Evolutionary conservation across 2,113 vertebrate species (phyloP).

Genomic region (Macrotis lagotis): DNA sequence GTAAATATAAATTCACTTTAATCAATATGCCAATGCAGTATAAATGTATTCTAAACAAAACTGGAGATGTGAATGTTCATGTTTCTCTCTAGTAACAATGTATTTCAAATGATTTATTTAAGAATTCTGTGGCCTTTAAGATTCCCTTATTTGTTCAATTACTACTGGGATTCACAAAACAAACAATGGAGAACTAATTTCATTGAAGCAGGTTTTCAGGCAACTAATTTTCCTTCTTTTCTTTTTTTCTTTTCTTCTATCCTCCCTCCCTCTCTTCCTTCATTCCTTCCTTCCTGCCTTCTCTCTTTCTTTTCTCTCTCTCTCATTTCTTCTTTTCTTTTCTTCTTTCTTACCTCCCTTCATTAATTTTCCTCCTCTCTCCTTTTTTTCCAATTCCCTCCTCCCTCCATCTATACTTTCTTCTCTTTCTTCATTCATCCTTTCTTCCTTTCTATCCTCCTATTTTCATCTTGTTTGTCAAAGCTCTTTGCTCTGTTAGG

Average conservation of each 20-base stretch:
- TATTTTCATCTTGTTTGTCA: slow-evolving; percentile 81
- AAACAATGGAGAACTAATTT: slow-evolving; percentile 79
- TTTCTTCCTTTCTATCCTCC: not conserved
- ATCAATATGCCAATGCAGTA: slow-evolving; percentile 71
- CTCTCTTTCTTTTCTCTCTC: not conserved
- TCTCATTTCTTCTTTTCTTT: not conserved
- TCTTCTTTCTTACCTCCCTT: not conserved
- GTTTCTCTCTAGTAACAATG: slow-evolving; percentile 53
- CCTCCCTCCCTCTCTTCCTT: too few species aligned
- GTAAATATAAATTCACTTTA: slow-evolving; percentile 64
- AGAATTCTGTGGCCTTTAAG: slow-evolving; percentile 64
- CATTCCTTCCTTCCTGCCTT: not conserved
- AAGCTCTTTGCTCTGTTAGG: slow-evolving; percentile 83
- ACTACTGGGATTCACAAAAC: slow-evolving; percentile 71
- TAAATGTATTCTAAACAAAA: slow-evolving; percentile 73
- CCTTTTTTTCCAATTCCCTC: not conserved
- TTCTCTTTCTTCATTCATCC: too few species aligned
- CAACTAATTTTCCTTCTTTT: slow-evolving; percentile 16
- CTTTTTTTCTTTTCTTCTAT: too few species aligned
- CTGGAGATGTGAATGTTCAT: slow-evolving; percentile 28
- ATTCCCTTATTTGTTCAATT: slow-evolving; percentile 73
- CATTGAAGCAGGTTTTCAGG: slow-evolving; percentile 79
- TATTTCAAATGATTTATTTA: slow-evolving; percentile 78
- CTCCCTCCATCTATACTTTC: too few species aligned
- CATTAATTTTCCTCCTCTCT: not conserved